Evolutionary conservation across 2,113 vertebrate genomes (phyloP).

Genomic region (Pachypanchax playfairii): DNA sequence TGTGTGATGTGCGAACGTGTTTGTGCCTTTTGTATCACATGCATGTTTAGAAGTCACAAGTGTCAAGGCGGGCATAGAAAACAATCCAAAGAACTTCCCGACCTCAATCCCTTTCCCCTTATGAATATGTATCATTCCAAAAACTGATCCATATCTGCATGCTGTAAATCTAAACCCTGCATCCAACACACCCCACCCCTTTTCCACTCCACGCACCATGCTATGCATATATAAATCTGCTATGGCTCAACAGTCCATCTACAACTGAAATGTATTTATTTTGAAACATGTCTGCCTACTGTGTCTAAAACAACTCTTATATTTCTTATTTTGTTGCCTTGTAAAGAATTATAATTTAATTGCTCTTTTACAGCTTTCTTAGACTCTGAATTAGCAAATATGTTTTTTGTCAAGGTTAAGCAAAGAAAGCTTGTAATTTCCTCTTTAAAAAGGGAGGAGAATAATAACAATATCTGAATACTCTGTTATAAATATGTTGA

Average conservation of each 20-base stretch:
- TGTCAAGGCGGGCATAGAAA: constrained; percentile 44
- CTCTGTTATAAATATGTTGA: constrained; percentile 26
- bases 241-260: constrained; percentile 46
- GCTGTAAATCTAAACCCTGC: constrained; percentile 58
- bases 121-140: constrained; percentile 74
- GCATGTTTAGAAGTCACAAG: constrained; percentile 38
- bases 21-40: constrained; percentile 21
- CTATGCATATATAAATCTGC: constrained; percentile 62
- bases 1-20: background rate
- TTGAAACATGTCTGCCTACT: background rate
- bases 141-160: constrained; percentile 74
- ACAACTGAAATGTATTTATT: constrained; percentile 48
- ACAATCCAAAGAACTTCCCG: constrained; percentile 68
- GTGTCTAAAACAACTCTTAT: constrained; percentile 22
- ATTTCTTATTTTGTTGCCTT: constrained; percentile 10
- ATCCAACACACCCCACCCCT: background rate
- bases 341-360: constrained; percentile 12
- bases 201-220: constrained; percentile 40
- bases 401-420: constrained; percentile 45
- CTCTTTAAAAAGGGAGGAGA: constrained; percentile 16
- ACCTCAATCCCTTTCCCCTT: constrained; percentile 71
- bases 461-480: constrained; percentile 32
- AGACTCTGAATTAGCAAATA: constrained; percentile 23
- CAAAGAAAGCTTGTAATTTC: constrained; percentile 17
- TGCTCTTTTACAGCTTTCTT: constrained; percentile 24